These are phyloP conservation scores for Ormyrus labotus DNA, from an alignment of 2,888 invertebrate species.

Conservation along the genomic window DNA sequence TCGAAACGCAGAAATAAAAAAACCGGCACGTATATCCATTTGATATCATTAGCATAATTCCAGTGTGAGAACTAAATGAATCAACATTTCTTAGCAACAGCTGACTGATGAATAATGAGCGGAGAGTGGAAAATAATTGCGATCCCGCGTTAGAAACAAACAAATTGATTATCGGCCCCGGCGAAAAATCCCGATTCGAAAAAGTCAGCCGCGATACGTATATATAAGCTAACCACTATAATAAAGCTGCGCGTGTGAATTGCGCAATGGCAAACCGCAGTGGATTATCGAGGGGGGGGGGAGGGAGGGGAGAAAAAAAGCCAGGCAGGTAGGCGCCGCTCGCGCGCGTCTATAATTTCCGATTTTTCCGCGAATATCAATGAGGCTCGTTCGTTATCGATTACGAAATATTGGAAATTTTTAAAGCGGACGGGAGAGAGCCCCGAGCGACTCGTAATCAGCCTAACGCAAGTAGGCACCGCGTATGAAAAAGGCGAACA, in stretches of 20 bases:
- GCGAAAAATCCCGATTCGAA: conserved; percentile 12
- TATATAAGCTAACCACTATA: conserved; percentile 4
- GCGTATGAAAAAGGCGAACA: conserved; percentile 9
- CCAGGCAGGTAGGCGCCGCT: no score
- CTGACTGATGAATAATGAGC: conserved; percentile 19
- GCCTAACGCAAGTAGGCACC: background rate
- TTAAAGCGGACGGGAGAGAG: background rate
- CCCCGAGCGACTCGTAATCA: conserved; percentile 18
- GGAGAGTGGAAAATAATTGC: conserved; percentile 24
- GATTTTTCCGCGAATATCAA: conserved; percentile 48
- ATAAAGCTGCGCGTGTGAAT: conserved; percentile 14
- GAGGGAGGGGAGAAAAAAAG: no score
- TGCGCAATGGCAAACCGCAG: conserved; percentile 6
- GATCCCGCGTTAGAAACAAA: conserved; percentile 22
- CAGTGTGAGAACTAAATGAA: conserved; percentile 20
- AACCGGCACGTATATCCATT: background rate
- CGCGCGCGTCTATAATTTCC: conserved; percentile 41
- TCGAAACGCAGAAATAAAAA: no score
- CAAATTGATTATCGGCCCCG: conserved; percentile 42
- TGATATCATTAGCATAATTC: conserved; percentile 20
- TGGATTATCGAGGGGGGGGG: background rate
- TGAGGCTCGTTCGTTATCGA: conserved; percentile 47
- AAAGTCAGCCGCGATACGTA: conserved; percentile 10
- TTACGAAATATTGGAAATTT: conserved; percentile 37
- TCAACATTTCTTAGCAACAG: conserved; percentile 5